A percentile compares a stretch with the other conserved stretches of the same genome.
phyloP scores from a whole-genome alignment of 2,113 vertebrate species.

The Pongo pygmaeus region DNA sequence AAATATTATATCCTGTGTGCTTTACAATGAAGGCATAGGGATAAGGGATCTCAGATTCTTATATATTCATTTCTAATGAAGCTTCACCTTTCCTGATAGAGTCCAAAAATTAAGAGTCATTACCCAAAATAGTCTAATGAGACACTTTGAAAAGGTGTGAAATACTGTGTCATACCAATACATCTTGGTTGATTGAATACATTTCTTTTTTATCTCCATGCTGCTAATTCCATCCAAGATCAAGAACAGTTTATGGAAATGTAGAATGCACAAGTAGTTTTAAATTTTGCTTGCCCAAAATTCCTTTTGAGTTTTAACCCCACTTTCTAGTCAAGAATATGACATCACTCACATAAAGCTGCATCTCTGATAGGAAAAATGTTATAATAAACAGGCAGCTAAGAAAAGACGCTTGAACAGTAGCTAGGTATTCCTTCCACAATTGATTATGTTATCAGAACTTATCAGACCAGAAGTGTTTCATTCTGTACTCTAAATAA shows the following conservation, averaged over 20 bases:
- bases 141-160: slow-evolving; percentile 61
- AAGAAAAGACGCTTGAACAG: background rate
- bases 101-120: slow-evolving; percentile 63
- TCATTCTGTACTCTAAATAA: slow-evolving; percentile 32
- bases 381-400: background rate
- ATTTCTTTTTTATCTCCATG: slow-evolving; percentile 65
- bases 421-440: background rate
- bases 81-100: background rate
- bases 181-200: slow-evolving; percentile 66
- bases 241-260: slow-evolving; percentile 24
- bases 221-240: slow-evolving; percentile 26
- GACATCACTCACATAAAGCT: slow-evolving; percentile 7
- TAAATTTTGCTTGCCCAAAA: background rate
- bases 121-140: slow-evolving; percentile 53
- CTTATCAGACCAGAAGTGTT: background rate
- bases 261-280: background rate
- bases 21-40: background rate
- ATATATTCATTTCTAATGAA: background rate
- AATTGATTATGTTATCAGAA: slow-evolving; percentile 24
- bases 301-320: slow-evolving; percentile 15
- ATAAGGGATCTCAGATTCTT: background rate
- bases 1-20: background rate
- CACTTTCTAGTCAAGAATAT: slow-evolving; percentile 19
- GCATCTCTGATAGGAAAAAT: slow-evolving; percentile 1
- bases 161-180: slow-evolving; percentile 43